phyloP scores from a whole-genome alignment of 2,113 vertebrate genomes.

The Xenus cinereus region DNA sequence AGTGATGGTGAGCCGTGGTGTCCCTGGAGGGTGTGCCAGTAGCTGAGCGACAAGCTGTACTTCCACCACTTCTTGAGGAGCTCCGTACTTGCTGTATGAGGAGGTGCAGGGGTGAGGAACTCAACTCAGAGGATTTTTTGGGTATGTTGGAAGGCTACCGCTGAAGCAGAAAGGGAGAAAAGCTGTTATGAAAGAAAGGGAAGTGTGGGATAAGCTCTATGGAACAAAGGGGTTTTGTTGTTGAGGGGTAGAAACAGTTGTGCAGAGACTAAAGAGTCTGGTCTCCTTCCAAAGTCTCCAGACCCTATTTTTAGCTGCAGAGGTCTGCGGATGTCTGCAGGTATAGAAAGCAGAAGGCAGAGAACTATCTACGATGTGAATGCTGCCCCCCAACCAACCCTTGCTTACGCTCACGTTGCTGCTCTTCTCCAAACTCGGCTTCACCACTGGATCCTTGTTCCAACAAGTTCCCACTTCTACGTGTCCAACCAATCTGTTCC shows the following conservation, averaged over 20 bases:
- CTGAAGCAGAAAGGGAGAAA: neutral
- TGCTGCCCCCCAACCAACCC: neutral
- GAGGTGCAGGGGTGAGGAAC: neutral
- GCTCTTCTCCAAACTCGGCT: neutral
- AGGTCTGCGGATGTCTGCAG: neutral
- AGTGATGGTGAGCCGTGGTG: rapidly evolving
- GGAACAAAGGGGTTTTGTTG: neutral
- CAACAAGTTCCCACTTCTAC: neutral
- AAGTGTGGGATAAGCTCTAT: neutral
- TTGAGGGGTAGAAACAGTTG: neutral
- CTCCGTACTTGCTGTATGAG: neutral
- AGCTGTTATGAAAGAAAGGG: neutral
- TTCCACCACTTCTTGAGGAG: neutral
- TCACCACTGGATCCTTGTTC: neutral
- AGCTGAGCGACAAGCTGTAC: neutral
- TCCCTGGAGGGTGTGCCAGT: neutral
- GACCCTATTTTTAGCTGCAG: neutral
- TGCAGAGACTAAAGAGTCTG: neutral
- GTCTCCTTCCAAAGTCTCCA: neutral
- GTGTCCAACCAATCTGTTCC: neutral
- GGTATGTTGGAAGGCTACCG: neutral
- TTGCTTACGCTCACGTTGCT: neutral
- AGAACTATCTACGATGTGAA: neutral
- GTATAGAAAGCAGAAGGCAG: neutral
- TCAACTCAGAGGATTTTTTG: neutral